Evolutionary conservation across 2,888 invertebrate genomes (phyloP).

Genomic region (Agriopis aurantiaria): DNA sequence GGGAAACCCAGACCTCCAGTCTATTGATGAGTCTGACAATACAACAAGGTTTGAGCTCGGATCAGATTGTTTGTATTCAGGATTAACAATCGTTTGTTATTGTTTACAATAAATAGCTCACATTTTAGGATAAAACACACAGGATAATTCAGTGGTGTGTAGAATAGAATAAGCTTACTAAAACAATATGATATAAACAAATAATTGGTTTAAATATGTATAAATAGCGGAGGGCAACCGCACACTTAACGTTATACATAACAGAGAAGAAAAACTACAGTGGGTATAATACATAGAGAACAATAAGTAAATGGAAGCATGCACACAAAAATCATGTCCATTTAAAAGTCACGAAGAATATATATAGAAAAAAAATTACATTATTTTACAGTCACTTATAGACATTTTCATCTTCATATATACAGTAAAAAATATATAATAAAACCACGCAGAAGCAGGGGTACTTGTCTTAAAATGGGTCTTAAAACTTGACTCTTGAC

Average conservation of each 20-base stretch:
- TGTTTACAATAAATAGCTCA: too few relatives aligned
- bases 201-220: neutral
- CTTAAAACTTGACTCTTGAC: too few relatives aligned
- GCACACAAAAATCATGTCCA: conserved; percentile 21
- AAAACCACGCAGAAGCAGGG: neutral
- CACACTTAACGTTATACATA: conserved; percentile 38
- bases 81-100: too few relatives aligned
- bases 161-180: too few relatives aligned
- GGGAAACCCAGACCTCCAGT: too few relatives aligned
- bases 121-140: too few relatives aligned
- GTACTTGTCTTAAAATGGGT: neutral
- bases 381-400: neutral
- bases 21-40: too few relatives aligned
- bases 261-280: conserved; percentile 4
- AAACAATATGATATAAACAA: too few relatives aligned
- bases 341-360: conserved; percentile 38
- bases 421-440: neutral
- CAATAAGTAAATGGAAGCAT: conserved; percentile 22
- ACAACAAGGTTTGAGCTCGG: too few relatives aligned
- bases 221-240: conserved; percentile 29
- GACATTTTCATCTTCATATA: neutral
- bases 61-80: too few relatives aligned
- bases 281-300: conserved; percentile 26
- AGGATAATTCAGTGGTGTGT: neutral
- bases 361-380: conserved; percentile 4